Conservation (phyloP, 2,113 vertebrate species). For the Scomber scombrus region DNA sequence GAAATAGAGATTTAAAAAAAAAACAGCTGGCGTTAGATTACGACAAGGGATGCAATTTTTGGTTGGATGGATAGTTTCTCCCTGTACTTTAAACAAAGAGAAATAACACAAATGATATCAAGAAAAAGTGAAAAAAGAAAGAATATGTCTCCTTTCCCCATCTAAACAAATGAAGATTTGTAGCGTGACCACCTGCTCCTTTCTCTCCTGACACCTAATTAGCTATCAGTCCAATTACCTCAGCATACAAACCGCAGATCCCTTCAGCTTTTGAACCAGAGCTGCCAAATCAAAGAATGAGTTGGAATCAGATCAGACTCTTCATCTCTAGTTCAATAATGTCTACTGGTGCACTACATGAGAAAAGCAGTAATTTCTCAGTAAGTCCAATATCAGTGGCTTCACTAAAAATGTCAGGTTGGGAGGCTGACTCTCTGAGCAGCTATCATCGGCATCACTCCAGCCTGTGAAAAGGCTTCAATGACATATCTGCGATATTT, state of each 20-base stretch:
- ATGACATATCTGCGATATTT: neutral
- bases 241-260: slow-evolving; percentile 51
- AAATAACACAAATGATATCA: neutral
- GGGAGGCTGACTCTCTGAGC: neutral
- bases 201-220: slow-evolving; percentile 68
- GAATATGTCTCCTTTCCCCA: slow-evolving; percentile 19
- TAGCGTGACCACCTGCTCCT: slow-evolving; percentile 44
- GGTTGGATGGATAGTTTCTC: neutral
- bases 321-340: slow-evolving; percentile 47
- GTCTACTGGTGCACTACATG: slow-evolving; percentile 16
- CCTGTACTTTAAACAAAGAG: neutral
- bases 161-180: slow-evolving; percentile 49
- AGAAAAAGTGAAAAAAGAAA: neutral
- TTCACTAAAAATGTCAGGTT: slow-evolving; percentile 40
- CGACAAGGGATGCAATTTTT: neutral
- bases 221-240: slow-evolving; percentile 59
- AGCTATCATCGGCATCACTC: neutral
- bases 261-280: slow-evolving; percentile 49
- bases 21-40: neutral
- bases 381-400: slow-evolving; percentile 26
- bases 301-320: slow-evolving; percentile 48
- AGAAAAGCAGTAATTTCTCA: slow-evolving; percentile 15
- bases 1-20: neutral
- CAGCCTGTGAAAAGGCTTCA: neutral
- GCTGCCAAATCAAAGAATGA: slow-evolving; percentile 62